A percentile compares a stretch with the other conserved stretches of the same genome.
phyloP scores from a whole-genome alignment of 2,797 vertebrate genomes.

The Scyliorhinus canicula region DNA sequence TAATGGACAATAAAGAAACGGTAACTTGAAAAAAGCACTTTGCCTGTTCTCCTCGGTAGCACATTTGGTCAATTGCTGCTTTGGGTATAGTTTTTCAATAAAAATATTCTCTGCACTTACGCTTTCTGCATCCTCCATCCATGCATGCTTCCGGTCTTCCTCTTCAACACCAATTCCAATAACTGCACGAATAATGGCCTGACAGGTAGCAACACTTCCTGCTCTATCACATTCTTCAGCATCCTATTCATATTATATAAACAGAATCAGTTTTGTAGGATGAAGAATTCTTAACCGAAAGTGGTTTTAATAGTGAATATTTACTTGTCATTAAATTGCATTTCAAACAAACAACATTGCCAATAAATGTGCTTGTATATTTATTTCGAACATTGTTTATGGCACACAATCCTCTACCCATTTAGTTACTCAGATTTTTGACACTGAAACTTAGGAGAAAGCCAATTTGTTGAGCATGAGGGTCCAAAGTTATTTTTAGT shows the following conservation, averaged over 20 bases:
- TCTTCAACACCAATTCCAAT: slow-evolving; percentile 96
- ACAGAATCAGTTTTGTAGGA: neutral
- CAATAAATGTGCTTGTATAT: neutral
- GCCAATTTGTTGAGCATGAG: neutral
- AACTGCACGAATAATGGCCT: slow-evolving; percentile 87
- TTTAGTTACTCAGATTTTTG: neutral
- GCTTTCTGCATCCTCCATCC: slow-evolving; percentile 98
- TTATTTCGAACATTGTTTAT: too few species aligned
- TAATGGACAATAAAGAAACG: neutral
- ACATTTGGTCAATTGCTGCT: neutral
- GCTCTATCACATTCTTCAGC: slow-evolving; percentile 97
- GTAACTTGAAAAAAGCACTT: neutral
- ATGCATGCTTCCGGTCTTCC: slow-evolving; percentile 94
- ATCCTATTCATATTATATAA: slow-evolving; percentile 61
- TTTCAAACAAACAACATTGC: neutral
- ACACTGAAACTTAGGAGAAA: neutral
- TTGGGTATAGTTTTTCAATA: neutral
- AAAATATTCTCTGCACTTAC: slow-evolving; percentile 56
- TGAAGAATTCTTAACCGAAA: neutral
- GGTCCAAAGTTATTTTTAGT: neutral
- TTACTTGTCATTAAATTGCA: neutral
- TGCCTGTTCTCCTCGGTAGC: neutral
- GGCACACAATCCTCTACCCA: neutral
- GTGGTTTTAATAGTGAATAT: neutral
- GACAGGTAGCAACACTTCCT: slow-evolving; percentile 90